Evolutionary conservation across 2,888 invertebrate species (phyloP).

Genomic region (Tanypteryx hageni): DNA sequence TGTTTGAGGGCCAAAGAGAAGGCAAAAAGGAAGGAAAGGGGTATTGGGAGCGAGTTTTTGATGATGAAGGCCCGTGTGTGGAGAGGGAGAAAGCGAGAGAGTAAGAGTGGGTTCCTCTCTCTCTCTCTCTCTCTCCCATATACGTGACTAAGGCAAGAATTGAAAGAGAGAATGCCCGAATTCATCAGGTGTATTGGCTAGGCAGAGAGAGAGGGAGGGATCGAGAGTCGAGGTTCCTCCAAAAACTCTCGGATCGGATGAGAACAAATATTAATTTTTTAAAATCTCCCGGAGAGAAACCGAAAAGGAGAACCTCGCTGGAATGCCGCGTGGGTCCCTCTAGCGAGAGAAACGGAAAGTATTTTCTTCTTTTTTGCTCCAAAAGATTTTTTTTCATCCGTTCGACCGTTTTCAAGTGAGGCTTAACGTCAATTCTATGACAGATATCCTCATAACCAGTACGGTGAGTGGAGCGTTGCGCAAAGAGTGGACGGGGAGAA

Average conservation of each 20-base stretch:
- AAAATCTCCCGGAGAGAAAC: conserved; percentile 28
- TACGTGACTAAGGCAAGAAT: conserved; percentile 63
- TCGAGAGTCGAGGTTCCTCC: background rate
- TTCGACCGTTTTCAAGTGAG: background rate
- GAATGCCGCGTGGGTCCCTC: conserved; percentile 16
- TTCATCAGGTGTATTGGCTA: conserved; percentile 57
- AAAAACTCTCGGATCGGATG: conserved; percentile 11
- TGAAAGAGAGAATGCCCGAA: conserved; percentile 37
- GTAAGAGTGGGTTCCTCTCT: background rate
- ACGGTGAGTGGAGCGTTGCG: background rate
- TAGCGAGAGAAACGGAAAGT: background rate
- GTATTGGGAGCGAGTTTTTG: conserved; percentile 55
- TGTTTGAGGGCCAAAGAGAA: background rate
- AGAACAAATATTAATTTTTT: conserved; percentile 52
- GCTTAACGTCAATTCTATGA: background rate
- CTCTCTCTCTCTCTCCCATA: conserved; percentile 39
- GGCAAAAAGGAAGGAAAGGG: background rate
- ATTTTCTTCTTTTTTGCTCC: background rate
- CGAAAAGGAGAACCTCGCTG: conserved; percentile 30
- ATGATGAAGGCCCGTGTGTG: conserved; percentile 14
- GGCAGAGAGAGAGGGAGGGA: background rate
- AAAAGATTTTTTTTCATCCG: background rate
- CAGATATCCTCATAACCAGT: background rate
- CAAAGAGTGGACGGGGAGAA: conserved; percentile 7
- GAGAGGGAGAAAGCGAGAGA: background rate